Percentiles rank a stretch among this genome's conserved stretches.
Evolutionary conservation across 2,113 vertebrate species (phyloP).

Genomic region (Amazona vittata): DNA sequence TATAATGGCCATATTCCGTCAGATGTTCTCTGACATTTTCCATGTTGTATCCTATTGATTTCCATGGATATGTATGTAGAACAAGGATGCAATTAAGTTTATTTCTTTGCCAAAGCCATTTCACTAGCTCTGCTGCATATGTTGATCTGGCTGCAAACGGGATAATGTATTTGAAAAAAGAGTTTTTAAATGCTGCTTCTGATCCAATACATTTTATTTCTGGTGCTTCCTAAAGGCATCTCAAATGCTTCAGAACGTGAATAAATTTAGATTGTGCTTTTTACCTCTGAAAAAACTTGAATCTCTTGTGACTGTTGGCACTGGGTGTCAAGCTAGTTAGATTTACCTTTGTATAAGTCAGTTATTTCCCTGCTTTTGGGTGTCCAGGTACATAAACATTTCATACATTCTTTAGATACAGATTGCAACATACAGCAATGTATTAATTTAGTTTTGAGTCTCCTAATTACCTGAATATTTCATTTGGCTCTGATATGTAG

Average conservation of each 20-base stretch:
- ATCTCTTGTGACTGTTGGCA: background rate
- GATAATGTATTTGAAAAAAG: background rate
- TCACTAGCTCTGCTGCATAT: background rate
- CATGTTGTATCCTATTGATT: background rate
- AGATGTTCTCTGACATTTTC: background rate
- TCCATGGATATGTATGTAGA: background rate
- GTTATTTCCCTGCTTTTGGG: background rate
- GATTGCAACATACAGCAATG: background rate
- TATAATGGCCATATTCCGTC: background rate
- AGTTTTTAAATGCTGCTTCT: background rate
- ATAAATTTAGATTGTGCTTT: background rate
- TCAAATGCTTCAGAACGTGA: background rate
- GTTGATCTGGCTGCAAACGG: background rate
- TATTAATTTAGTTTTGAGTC: conserved; percentile 1
- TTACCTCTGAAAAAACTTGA: background rate
- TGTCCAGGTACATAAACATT: background rate
- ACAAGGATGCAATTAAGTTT: background rate
- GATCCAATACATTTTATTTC: background rate
- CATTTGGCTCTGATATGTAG: background rate
- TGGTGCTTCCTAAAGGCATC: background rate
- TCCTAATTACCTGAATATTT: conserved; percentile 36
- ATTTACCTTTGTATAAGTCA: background rate
- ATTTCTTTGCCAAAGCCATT: background rate
- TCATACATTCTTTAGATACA: background rate
- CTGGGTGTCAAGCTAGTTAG: background rate